phyloP scores from a whole-genome alignment of 2,113 vertebrate genomes.

The Cyrtonyx montezumae region DNA sequence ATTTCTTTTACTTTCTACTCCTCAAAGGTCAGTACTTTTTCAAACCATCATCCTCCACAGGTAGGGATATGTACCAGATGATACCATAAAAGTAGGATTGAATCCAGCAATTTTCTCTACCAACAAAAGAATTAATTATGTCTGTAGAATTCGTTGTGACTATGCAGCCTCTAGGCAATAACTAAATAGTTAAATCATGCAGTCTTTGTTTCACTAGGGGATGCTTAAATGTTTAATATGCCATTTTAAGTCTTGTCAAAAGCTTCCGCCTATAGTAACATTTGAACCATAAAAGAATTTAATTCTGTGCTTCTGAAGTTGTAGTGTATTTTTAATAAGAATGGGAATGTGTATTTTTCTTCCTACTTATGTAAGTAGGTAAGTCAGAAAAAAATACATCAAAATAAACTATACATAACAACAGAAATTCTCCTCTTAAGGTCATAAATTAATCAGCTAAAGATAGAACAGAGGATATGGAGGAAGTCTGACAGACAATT shows the following conservation, averaged over 20 bases:
- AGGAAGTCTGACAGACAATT: background rate
- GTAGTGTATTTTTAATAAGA: constrained; percentile 27
- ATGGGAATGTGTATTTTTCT: background rate
- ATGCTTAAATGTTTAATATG: constrained; percentile 25
- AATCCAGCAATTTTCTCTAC: background rate
- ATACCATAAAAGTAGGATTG: background rate
- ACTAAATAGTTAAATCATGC: constrained; percentile 11
- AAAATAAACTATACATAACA: constrained; percentile 25
- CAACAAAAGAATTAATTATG: background rate
- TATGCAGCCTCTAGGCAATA: background rate
- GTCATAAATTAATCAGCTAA: constrained; percentile 39
- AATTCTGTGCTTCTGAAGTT: background rate
- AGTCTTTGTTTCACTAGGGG: background rate
- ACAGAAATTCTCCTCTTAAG: constrained; percentile 1
- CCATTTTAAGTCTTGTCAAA: constrained; percentile 3
- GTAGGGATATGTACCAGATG: background rate
- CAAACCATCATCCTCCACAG: background rate
- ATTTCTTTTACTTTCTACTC: background rate
- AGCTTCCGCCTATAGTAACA: constrained; percentile 25
- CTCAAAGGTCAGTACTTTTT: background rate
- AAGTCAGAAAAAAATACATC: constrained; percentile 41
- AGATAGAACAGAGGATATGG: background rate
- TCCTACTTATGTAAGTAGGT: background rate
- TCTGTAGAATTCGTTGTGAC: background rate
- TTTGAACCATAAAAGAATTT: constrained; percentile 3